phyloP scores from a whole-genome alignment of 1,140 invertebrate genomes.

The Drosophila subpulchrella region DNA sequence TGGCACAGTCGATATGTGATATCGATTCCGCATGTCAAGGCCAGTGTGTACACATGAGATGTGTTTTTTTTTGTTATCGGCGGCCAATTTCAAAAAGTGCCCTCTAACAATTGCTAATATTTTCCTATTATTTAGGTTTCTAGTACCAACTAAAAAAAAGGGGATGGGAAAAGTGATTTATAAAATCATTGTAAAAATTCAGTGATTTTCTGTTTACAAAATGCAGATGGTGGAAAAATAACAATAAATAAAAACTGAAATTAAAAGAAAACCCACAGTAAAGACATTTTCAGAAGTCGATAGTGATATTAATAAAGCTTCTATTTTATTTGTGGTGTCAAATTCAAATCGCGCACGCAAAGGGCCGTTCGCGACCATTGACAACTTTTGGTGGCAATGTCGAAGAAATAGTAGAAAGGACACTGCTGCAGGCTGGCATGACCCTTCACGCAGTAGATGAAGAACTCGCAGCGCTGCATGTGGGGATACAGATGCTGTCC shows the following conservation, averaged over 20 bases:
- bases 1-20: neutral
- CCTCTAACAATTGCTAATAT: neutral
- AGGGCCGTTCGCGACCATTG: conserved; percentile 66
- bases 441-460: conserved; percentile 80
- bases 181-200: too few relatives aligned
- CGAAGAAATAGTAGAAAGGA: conserved; percentile 77
- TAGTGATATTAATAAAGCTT: neutral
- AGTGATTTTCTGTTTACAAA: too few relatives aligned
- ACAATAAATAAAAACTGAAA: too few relatives aligned
- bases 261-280: too few relatives aligned
- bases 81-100: neutral
- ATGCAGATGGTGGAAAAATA: too few relatives aligned
- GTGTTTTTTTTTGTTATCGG: neutral
- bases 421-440: conserved; percentile 76
- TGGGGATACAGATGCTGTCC: conserved; percentile 77
- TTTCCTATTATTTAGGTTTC: neutral
- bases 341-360: conserved; percentile 73
- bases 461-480: conserved; percentile 77
- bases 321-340: conserved; percentile 42
- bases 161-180: too few relatives aligned
- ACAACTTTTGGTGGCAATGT: conserved; percentile 70
- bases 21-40: neutral
- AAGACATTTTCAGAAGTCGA: too few relatives aligned
- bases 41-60: conserved; percentile 4
- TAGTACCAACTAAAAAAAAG: neutral